Evolutionary conservation across 1,140 invertebrate species (phyloP).

Genomic region (Drosophila bocki): DNA sequence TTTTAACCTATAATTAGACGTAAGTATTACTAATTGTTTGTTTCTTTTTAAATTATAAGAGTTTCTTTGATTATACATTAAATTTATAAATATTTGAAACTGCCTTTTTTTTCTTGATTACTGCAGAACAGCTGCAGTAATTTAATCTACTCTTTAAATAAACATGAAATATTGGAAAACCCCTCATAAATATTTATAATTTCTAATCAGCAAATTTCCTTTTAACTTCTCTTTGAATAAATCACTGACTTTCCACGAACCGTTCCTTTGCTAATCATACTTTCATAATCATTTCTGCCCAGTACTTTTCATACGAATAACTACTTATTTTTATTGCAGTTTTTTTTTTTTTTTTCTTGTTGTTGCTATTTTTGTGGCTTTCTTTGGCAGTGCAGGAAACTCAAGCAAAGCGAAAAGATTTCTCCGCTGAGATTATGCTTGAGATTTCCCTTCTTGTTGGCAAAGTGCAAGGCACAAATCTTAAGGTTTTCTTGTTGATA

Average conservation of each 20-base stretch:
- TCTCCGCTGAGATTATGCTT: conserved; percentile 64
- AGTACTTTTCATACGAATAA: conserved; percentile 22
- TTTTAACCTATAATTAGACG: background rate
- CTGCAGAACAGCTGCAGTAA: background rate
- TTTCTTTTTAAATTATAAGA: background rate
- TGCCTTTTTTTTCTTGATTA: background rate
- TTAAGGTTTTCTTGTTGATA: conserved; percentile 21
- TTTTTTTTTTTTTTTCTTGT: background rate
- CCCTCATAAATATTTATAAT: conserved; percentile 5
- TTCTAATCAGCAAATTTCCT: background rate
- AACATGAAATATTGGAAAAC: background rate
- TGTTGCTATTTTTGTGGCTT: conserved; percentile 28
- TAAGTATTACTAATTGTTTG: background rate
- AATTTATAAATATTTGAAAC: background rate
- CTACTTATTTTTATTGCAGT: conserved; percentile 27
- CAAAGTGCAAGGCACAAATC: conserved; percentile 40
- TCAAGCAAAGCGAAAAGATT: conserved; percentile 72
- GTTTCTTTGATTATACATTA: background rate
- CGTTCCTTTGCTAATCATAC: conserved; percentile 7
- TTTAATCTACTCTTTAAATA: background rate
- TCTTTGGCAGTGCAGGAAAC: conserved; percentile 33
- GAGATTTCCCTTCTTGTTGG: conserved; percentile 57
- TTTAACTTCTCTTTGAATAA: background rate
- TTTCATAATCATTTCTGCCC: conserved; percentile 17
- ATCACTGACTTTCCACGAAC: background rate